Conservation (phyloP, 2,888 invertebrate genomes). For the Stenodera caucasica region DNA sequence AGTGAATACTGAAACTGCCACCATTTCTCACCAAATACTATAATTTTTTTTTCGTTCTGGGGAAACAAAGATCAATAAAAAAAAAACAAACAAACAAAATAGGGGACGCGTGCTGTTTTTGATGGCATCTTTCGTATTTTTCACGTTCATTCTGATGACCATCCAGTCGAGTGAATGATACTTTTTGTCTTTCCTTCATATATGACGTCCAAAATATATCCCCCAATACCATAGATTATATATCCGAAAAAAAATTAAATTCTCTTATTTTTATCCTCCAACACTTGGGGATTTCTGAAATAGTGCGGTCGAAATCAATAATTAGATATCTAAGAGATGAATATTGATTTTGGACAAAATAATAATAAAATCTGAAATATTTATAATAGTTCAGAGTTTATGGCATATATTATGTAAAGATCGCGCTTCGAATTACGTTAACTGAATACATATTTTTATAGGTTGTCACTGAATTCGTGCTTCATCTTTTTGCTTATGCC, state of each 20-base stretch:
- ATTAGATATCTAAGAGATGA: constrained; percentile 12
- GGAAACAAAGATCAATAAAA: constrained; percentile 41
- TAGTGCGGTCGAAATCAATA: too few species aligned
- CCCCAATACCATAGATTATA: too few species aligned
- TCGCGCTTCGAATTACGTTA: constrained; percentile 30
- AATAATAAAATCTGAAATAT: constrained; percentile 31
- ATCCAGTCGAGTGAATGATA: neutral
- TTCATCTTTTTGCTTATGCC: constrained; percentile 35
- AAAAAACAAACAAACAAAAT: constrained; percentile 31
- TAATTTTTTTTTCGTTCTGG: too few species aligned
- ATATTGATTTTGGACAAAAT: constrained; percentile 18
- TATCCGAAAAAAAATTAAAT: too few species aligned
- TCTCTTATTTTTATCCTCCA: too few species aligned
- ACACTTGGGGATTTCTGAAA: too few species aligned
- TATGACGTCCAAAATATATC: too few species aligned
- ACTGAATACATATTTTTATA: constrained; percentile 38
- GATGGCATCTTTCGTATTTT: constrained; percentile 32
- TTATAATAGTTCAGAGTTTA: constrained; percentile 32
- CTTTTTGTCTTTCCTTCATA: too few species aligned
- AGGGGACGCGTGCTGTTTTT: constrained; percentile 37
- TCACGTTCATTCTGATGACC: constrained; percentile 16
- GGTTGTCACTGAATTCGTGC: constrained; percentile 38
- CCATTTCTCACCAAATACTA: constrained; percentile 47
- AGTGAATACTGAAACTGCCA: constrained; percentile 52
- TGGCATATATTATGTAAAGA: constrained; percentile 32